Evolutionary conservation across 2,797 vertebrate species (phyloP).

Genomic region (Apogon hyalosoma): DNA sequence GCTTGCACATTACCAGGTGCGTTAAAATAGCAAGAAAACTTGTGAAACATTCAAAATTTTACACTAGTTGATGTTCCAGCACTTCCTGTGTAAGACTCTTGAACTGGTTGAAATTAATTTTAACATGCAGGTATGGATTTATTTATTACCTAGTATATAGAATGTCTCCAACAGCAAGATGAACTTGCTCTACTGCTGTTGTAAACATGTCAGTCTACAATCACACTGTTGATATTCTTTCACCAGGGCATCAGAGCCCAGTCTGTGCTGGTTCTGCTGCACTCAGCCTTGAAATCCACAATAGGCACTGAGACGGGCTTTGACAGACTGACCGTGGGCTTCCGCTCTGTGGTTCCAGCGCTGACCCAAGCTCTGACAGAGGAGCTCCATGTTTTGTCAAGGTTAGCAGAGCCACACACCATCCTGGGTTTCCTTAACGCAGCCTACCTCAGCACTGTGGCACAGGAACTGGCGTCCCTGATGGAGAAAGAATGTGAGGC

Average conservation of each 20-base stretch:
- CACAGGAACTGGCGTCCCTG: constrained; percentile 85
- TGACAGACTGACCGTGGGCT: constrained; percentile 81
- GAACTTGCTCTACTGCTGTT: neutral
- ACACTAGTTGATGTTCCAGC: too few species aligned
- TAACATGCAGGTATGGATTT: neutral
- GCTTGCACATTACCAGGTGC: constrained; percentile 86
- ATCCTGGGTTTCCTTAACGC: constrained; percentile 89
- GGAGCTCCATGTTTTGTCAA: constrained; percentile 87
- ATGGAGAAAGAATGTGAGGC: constrained; percentile 89
- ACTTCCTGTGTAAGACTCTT: neutral
- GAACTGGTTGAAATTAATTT: neutral
- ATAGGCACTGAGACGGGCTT: constrained; percentile 85
- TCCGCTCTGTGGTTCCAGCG: constrained; percentile 80
- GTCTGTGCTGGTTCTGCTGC: constrained; percentile 81
- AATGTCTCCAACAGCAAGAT: neutral
- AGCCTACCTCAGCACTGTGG: constrained; percentile 88
- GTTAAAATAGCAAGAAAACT: neutral
- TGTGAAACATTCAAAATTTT: neutral
- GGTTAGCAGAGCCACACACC: constrained; percentile 82
- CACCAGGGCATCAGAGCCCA: constrained; percentile 84
- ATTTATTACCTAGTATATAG: neutral
- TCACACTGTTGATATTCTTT: constrained; percentile 11
- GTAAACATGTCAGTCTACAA: constrained; percentile 1
- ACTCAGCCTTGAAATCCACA: constrained; percentile 77
- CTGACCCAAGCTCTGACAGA: constrained; percentile 87